Evolutionary conservation across 2,113 vertebrate species (phyloP).

Genomic region (Fulmarus glacialis): DNA sequence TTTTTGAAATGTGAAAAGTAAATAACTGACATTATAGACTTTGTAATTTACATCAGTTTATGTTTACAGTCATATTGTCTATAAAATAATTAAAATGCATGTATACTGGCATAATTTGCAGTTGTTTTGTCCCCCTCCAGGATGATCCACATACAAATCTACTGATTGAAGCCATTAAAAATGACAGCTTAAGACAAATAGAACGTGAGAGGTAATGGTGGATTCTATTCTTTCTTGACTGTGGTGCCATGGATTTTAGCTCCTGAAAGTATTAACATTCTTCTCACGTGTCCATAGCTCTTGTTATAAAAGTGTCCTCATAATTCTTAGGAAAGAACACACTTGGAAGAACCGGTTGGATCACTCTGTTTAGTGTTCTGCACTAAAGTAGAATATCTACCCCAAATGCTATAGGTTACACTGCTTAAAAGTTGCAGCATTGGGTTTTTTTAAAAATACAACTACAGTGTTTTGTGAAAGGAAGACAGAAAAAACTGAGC

Average conservation of each 20-base stretch:
- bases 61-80: neutral
- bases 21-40: neutral
- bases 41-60: neutral
- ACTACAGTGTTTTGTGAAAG: neutral
- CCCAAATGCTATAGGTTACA: neutral
- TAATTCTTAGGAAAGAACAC: neutral
- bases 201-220: constrained; percentile 88
- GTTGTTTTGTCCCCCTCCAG: constrained; percentile 68
- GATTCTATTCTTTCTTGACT: neutral
- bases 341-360: neutral
- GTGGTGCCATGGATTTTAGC: neutral
- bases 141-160: constrained; percentile 88
- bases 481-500: neutral
- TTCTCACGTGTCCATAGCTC: neutral
- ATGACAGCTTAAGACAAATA: constrained; percentile 92
- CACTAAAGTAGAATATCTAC: neutral
- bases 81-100: neutral
- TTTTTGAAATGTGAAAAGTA: neutral
- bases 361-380: neutral
- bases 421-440: neutral
- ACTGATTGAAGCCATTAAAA: constrained; percentile 95
- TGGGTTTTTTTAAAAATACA: fast-evolving
- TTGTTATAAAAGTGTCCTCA: neutral
- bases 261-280: neutral
- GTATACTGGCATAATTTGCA: neutral